Base-by-base conservation (phyloP, 35 echinoderm and acorn worm genomes). In the Heliocidaris erythrogramma region DNA sequence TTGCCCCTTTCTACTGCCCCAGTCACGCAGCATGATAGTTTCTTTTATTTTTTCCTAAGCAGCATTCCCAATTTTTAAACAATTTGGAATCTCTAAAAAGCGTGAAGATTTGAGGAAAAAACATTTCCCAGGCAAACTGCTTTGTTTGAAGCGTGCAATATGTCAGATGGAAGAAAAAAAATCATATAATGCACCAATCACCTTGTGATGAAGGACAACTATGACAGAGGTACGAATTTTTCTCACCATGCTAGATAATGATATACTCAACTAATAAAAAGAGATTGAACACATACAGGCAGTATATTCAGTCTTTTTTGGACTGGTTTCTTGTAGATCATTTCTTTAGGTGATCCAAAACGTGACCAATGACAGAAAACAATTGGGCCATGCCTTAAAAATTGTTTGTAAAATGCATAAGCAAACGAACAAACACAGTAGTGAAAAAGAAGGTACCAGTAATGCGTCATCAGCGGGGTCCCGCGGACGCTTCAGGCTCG, bases 401-500 rank as follows among this genome's bases (percentile, higher is more conserved):
- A 47, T 89, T 89, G 31, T 92, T 92, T 92, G 91, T 48, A 92
- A 48, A 92, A 92, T 92, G 91, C 91, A 92, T 92, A 92, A 92
- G 91, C 91, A 92, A 89, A 89, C 87, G 29, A 89, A 92, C 91
- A 92, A 92, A 92, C 91, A 92, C 91, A 92, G 91, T 92, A 89
- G 91, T 92, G 91, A 89, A 89, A 89, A 89, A 89, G 87, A 89
- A 95, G 96, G 98, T 99, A 99, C 98, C 98, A 99, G 97, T 97
- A 99, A 52, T 90, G 97, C 94, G 94, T 99, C 96, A 92, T 99
- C 98, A 29, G 96, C 94, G 85, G 96, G 95, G 48, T 99, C 98
- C 92, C 98, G 85, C 90, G 95, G 95, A 92, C 98, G 98, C 94
- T 99, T 99, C 95, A 95, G 94, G 96, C 97, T 97, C 96, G 95